Percentiles rank a stretch among this genome's conserved stretches.
These are phyloP conservation scores for Scaptomyza montana DNA, from an alignment of 1,140 invertebrate genomes.

Conservation along the genomic window DNA sequence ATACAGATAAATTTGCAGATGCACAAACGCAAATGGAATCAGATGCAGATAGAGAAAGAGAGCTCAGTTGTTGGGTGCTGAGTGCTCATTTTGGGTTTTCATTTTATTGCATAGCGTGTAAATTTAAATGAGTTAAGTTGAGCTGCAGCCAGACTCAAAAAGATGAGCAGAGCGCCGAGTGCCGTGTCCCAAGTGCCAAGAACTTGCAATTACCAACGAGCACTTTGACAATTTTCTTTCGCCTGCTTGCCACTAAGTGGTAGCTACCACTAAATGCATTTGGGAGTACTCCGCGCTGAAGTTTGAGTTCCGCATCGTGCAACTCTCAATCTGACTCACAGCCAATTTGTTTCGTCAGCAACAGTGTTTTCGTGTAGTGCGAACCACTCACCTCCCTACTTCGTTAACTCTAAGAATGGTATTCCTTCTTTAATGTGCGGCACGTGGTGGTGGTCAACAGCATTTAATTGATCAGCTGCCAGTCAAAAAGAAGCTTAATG, in stretches of 20 bases:
- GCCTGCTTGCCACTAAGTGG: conserved; percentile 21
- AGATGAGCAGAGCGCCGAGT: not conserved
- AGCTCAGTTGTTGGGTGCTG: not conserved
- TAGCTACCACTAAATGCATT: conserved; percentile 51
- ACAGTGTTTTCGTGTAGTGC: not conserved
- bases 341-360: conserved; percentile 41
- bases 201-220: conserved; percentile 54
- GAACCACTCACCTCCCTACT: not conserved
- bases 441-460: too few species aligned
- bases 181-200: not conserved
- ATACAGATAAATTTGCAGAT: not conserved
- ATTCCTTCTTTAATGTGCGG: too few species aligned
- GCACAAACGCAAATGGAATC: not conserved
- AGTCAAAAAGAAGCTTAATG: too few species aligned
- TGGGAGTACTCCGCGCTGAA: not conserved
- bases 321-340: not conserved
- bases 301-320: not conserved
- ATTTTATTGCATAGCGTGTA: conserved; percentile 52
- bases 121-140: conserved; percentile 35
- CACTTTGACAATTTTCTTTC: conserved; percentile 47
- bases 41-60: not conserved
- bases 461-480: too few species aligned
- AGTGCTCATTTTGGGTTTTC: conserved; percentile 45
- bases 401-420: too few species aligned
- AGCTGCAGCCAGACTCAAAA: not conserved